Conservation (phyloP, 1,140 invertebrate genomes). For the Aphis craccivora region DNA sequence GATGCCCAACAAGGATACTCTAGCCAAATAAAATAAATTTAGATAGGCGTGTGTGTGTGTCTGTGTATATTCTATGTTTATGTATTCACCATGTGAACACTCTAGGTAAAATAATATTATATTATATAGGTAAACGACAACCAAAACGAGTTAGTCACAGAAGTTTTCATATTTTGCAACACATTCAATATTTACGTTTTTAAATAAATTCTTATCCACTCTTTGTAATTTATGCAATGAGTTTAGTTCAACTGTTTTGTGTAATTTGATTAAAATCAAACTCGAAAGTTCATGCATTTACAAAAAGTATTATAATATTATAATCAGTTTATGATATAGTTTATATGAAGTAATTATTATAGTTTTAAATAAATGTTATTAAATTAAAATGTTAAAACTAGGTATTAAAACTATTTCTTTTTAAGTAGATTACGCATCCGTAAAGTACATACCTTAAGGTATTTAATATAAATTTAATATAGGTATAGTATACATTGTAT, state of each 20-base stretch:
- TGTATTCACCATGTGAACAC: neutral
- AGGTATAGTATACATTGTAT: neutral
- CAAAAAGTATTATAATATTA: neutral
- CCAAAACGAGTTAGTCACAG: neutral
- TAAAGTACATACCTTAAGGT: too few species aligned
- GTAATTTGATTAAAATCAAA: neutral
- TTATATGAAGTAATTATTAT: neutral
- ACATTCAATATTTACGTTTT: neutral
- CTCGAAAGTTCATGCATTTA: neutral
- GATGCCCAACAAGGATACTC: neutral
- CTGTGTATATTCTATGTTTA: neutral
- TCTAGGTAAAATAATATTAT: neutral
- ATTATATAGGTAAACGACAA: constrained; percentile 21
- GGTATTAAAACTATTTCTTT: neutral
- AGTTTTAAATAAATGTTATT: neutral
- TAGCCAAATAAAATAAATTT: neutral
- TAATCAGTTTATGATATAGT: neutral
- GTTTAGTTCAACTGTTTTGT: neutral
- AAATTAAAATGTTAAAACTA: neutral
- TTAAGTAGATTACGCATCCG: too few species aligned
- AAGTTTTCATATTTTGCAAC: neutral
- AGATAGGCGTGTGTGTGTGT: neutral
- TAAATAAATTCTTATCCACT: neutral
- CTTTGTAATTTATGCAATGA: neutral
- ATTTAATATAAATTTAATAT: too few species aligned